Evolutionary conservation across 2,888 invertebrate genomes (phyloP), one percentile per base, ranked within the genome.

Genomic region (Sussaba pulchella): DNA sequence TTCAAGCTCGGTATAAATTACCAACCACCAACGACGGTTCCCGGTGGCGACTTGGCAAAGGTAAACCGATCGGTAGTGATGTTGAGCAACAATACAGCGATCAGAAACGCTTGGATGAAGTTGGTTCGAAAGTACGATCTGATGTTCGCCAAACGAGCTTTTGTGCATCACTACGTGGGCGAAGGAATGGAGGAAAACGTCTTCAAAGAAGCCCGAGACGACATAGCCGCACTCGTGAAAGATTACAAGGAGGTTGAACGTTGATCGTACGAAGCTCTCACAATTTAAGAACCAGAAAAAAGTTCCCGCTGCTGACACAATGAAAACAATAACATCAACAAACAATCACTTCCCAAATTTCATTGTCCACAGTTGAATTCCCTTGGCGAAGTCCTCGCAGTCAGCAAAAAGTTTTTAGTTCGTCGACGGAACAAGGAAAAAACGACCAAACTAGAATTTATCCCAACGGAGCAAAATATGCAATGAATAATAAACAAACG

Each of bases 101-200:
- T 98, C 80, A 95, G 95, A 69, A 94, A 94, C 26, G 96, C 97
- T 3, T 98, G 98, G 98, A 94, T 95, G 78, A 94, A 96, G 70
- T 92, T 98, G 17, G 94, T 95, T 87, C 94, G 94, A 86, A 98
- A 98, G 91, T 98, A 96, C 90, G 95, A 96, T 80, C 91, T 96
- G 66, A 96, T 98, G 95, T 97, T 95, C 88, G 94, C 95, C 74
- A 97, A 97, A 90, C 94, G 96, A 74, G 97, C 98, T 4, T 98
- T 98, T 91, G 95, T 98, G 12, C 98, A 98, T 92, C 98, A 98
- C 94, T 98, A 96, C 87, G 93, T 96, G 3, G 94, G 95, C 1
- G 96, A 96, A 93, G 96, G 96, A 1, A 93, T 96, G 91, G 96
- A 96, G 90, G 95, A 96, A 92, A 93, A 93, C 1, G 95, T 94